These are phyloP conservation scores for Indicator maculatus DNA, from an alignment of 2,113 vertebrate species.

Conservation along the genomic window DNA sequence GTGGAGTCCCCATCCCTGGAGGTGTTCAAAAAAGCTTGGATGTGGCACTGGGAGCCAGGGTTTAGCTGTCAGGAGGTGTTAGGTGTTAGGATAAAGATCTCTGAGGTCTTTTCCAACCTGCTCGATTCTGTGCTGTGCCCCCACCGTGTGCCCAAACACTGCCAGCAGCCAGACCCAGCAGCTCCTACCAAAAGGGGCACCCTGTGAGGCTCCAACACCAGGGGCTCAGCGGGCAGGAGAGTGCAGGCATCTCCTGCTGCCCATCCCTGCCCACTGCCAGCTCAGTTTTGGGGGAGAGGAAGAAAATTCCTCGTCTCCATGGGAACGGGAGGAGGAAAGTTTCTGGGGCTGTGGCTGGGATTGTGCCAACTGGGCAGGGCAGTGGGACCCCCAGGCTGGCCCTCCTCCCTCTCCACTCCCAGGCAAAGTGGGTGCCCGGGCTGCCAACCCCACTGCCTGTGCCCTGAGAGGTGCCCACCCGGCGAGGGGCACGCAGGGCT, in stretches of 20 bases:
- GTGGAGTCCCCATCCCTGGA: too few relatives aligned
- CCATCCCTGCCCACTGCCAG: not conserved
- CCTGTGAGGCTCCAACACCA: accelerated
- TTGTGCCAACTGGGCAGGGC: not conserved
- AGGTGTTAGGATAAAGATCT: too few relatives aligned
- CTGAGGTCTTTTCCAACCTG: too few relatives aligned
- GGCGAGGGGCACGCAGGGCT: accelerated
- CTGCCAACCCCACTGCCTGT: not conserved
- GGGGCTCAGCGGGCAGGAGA: not conserved
- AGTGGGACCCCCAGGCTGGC: not conserved
- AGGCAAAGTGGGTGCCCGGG: accelerated
- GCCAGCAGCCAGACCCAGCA: accelerated
- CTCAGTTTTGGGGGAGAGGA: conserved; percentile 32
- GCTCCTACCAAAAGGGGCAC: accelerated
- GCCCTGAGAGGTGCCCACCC: accelerated
- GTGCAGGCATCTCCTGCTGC: not conserved
- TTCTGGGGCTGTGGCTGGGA: conserved; percentile 1
- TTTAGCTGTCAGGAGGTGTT: too few relatives aligned
- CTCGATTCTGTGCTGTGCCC: too few relatives aligned
- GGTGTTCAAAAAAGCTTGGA: too few relatives aligned
- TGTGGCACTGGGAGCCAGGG: too few relatives aligned
- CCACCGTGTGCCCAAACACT: accelerated
- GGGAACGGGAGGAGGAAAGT: conserved; percentile 55
- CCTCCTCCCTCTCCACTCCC: accelerated
- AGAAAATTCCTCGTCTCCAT: conserved; percentile 48